These are phyloP conservation scores for Fulica atra DNA, from an alignment of 2,113 vertebrate species.

Conservation along the genomic window DNA sequence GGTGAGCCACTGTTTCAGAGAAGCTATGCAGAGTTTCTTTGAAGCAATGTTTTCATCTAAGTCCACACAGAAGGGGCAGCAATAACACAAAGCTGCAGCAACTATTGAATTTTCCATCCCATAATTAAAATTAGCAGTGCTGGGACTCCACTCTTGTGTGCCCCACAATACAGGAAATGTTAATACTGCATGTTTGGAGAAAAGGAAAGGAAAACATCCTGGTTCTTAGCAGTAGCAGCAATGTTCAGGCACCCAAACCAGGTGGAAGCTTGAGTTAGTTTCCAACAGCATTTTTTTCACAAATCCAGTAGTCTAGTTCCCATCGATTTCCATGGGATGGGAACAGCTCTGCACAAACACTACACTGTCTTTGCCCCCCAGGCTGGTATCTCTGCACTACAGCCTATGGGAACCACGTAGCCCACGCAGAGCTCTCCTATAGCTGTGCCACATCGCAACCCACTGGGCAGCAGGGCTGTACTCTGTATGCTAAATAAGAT, in stretches of 20 bases:
- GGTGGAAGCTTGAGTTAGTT: fast-evolving
- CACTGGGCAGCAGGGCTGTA: not conserved
- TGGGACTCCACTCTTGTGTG: not conserved
- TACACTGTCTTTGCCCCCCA: fast-evolving
- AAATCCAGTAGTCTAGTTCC: not conserved
- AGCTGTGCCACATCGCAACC: fast-evolving
- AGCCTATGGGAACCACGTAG: fast-evolving
- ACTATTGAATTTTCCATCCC: not conserved
- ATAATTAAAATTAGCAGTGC: slow-evolving; percentile 30
- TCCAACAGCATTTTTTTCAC: not conserved
- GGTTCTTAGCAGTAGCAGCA: not conserved
- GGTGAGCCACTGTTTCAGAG: not conserved
- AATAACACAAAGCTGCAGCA: slow-evolving; percentile 30
- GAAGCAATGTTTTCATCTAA: not conserved
- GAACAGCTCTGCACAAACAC: not conserved
- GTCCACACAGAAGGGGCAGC: not conserved
- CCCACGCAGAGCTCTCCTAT: fast-evolving
- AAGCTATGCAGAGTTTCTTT: not conserved
- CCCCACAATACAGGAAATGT: not conserved
- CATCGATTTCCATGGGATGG: fast-evolving
- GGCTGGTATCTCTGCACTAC: not conserved
- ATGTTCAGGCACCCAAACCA: not conserved
- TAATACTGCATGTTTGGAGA: not conserved
- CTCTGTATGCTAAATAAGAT: not conserved
- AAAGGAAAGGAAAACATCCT: not conserved